Conservation (phyloP, 2,797 vertebrate genomes). For the Darevskia nairensis region DNA sequence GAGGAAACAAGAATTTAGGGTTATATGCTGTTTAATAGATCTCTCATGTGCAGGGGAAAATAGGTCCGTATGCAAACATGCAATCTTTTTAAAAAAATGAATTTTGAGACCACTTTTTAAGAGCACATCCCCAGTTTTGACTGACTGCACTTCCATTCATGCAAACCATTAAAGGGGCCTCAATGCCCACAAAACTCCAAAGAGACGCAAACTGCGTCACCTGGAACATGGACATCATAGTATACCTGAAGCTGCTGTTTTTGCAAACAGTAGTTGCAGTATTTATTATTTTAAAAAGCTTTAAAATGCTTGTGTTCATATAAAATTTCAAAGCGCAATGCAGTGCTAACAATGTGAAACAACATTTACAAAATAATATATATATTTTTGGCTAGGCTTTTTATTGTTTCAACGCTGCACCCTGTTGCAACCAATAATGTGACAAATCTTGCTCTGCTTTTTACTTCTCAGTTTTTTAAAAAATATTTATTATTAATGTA, state of each 20-base stretch:
- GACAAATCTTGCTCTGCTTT: background rate
- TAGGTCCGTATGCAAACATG: no score
- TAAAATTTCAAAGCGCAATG: background rate
- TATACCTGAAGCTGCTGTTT: background rate
- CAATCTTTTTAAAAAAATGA: no score
- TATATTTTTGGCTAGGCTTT: background rate
- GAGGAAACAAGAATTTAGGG: no score
- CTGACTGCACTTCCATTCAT: no score
- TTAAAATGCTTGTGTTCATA: background rate
- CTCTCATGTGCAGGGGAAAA: no score
- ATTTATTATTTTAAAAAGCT: background rate
- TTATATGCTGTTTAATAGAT: no score
- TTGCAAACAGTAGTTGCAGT: background rate
- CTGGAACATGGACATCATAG: no score
- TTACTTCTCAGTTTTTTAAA: background rate
- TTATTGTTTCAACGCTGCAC: background rate
- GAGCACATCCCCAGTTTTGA: no score
- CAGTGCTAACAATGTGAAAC: background rate
- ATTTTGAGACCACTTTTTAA: no score
- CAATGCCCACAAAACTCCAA: no score
- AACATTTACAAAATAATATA: background rate
- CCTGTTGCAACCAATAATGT: background rate
- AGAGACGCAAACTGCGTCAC: no score
- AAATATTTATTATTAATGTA: background rate
- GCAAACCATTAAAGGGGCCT: no score